Base-by-base conservation (phyloP, 1,140 invertebrate species). In the Penaeus japonicus region DNA sequence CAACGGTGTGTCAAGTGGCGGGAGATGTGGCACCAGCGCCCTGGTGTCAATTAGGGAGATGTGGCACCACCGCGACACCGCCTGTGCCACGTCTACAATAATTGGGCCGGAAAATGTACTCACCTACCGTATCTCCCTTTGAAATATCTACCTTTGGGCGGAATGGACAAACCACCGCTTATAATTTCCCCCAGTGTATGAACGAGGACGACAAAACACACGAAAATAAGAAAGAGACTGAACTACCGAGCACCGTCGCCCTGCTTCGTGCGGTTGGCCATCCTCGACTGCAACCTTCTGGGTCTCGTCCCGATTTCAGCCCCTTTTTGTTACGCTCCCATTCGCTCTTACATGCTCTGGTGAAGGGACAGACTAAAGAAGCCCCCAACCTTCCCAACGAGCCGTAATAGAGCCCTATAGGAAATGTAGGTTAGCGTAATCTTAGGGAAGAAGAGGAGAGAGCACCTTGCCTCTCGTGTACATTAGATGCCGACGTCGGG, bases 401-500 rank as follows among this genome's bases (percentile, higher is more conserved):
- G 87, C 80, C 65, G 80, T 88, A 88, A 77, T 77, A 84, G 79
- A 88, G 87, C 87, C 87, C 81, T 83, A 57, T 88, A 84, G 87
- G 87, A 88, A 81, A 88, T 88, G 78, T 83, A 88, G 87, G 87
- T 88, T 77, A 83, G 87, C 87, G 87, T 88, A 88, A 88, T 88
- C 57, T 20, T 84, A 88, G 87, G 87, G 87, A 83, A 88, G 87
- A 88, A 88, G 87, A 88, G 47, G 87, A 88, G 80, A 83, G 39
- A 24, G 20, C 80, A 88, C 80, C 80, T 88, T 83, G 55, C 39
- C 80, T 88, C 65, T 65, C 80, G 80, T 62, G 79, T 22, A 88
- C 87, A 88, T 88, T 73, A 75, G 87, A 82, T 88, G 84, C 73
- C 84, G 73, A 77, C 73, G 84, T 85, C 84, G 53, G 84, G 84